Evolutionary conservation across 1,140 invertebrate genomes (phyloP).

Genomic region (Aphis craccivora): DNA sequence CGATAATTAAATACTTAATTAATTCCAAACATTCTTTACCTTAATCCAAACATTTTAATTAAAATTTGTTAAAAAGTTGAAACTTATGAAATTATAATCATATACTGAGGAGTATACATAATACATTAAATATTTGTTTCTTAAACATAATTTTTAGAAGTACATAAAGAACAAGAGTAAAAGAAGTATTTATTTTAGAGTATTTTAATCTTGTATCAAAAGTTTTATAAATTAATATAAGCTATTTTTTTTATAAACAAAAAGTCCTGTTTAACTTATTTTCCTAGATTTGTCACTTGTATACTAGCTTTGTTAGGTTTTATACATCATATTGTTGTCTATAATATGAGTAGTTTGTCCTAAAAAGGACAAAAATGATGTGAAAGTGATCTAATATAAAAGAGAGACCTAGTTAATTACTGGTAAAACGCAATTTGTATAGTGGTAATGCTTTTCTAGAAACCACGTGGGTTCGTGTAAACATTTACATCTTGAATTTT

Average conservation of each 20-base stretch:
- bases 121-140: background rate
- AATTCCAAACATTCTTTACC: background rate
- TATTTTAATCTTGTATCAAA: background rate
- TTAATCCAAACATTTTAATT: background rate
- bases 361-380: slow-evolving; percentile 36
- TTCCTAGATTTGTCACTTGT: background rate
- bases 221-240: background rate
- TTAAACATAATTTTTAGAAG: background rate
- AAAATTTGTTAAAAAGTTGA: background rate
- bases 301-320: slow-evolving; percentile 6
- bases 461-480: background rate
- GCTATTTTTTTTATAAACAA: background rate
- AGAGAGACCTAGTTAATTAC: slow-evolving; percentile 35
- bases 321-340: slow-evolving; percentile 23
- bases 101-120: background rate
- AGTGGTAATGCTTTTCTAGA: background rate
- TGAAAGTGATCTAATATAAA: slow-evolving; percentile 34
- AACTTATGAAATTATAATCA: background rate
- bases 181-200: background rate
- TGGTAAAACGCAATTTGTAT: slow-evolving; percentile 4
- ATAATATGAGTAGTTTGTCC: slow-evolving; percentile 4
- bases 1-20: background rate
- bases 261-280: background rate
- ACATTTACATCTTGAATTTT: slow-evolving; percentile 17
- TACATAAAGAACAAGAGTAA: background rate